Conservation (phyloP, 2,888 invertebrate genomes). For the Coenonympha glycerion region DNA sequence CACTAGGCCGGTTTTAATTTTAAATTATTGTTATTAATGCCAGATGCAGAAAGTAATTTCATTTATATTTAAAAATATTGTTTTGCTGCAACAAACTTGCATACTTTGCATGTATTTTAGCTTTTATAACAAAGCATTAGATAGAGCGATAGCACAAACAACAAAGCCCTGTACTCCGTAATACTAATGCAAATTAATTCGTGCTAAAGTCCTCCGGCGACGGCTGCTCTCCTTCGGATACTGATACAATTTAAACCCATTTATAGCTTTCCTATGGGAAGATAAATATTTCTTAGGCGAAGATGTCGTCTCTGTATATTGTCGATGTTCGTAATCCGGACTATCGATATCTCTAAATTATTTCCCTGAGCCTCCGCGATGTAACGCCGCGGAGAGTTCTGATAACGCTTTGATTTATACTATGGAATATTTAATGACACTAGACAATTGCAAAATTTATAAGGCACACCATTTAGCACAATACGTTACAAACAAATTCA, state of each 20-base stretch:
- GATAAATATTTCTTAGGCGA: constrained; percentile 31
- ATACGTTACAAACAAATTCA: constrained; percentile 65
- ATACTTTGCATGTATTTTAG: neutral
- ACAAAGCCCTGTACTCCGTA: constrained; percentile 7
- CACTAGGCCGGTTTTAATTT: too few relatives aligned
- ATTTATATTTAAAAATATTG: neutral
- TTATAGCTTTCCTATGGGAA: constrained; percentile 27
- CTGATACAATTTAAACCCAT: constrained; percentile 25
- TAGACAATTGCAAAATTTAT: constrained; percentile 72
- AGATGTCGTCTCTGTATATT: constrained; percentile 38
- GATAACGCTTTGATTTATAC: constrained; percentile 73
- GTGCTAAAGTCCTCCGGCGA: constrained; percentile 16
- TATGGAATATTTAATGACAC: constrained; percentile 69
- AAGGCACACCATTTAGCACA: constrained; percentile 56
- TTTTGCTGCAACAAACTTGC: too few relatives aligned
- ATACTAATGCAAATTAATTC: constrained; percentile 24
- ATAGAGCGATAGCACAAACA: neutral
- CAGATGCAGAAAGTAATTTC: too few relatives aligned
- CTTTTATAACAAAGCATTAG: neutral
- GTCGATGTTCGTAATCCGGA: constrained; percentile 39
- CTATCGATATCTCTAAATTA: constrained; percentile 65
- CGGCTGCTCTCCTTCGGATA: constrained; percentile 21
- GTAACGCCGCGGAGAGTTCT: constrained; percentile 55
- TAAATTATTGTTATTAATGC: too few relatives aligned
- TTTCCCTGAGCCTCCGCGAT: constrained; percentile 58